Evolutionary conservation across 2,113 vertebrate species (phyloP), one percentile per base, ranked within the genome.

Genomic region (Delphinapterus leucas): DNA sequence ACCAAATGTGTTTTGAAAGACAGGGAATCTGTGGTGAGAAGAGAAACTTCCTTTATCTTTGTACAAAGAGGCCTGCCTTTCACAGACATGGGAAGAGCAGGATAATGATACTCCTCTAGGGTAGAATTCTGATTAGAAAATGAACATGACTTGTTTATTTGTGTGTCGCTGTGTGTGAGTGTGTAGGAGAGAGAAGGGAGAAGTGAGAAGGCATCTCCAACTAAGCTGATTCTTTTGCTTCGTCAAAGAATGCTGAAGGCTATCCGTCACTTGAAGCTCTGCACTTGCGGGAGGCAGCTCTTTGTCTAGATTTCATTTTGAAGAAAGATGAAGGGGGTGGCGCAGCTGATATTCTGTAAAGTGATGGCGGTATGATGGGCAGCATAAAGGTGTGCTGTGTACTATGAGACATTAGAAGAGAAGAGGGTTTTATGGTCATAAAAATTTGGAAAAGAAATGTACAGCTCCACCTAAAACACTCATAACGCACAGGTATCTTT

Each of bases 1-100:
- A 94, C 97, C 98, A 98, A 98, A 97, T 96, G 73, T 97, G 98
- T 98, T 98, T 98, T 97, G 98, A 98, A 98, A 98, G 98, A 98
- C 88, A 97, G 98, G 92, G 97, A 98, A 98, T 98, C 97, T 98
- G 96, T 95, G 93, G 71, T 81, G 95, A 98, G 97, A 98, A 98
- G 96, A 98, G 97, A 97, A 98, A 91, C 21, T 68, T 97, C 93
- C 97, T 98, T 98, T 98, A 98, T 98, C 98, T 97, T 88, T 85
- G 89, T 86, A 98, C 96, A 98, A 98, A 98, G 88, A 98, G 68
- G 60, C 67, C 17, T 77, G 93, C 81, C 41, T 97, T 98, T 98
- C 86, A 97, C 82, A 98, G 98, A 97, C 83, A 60, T 95, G 97
- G 96, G 96, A 98, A 60, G 61, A 93, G 86, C 13, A 36, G 91